Base-by-base conservation (phyloP, 2,888 invertebrate genomes). In the Anorthoa munda region DNA sequence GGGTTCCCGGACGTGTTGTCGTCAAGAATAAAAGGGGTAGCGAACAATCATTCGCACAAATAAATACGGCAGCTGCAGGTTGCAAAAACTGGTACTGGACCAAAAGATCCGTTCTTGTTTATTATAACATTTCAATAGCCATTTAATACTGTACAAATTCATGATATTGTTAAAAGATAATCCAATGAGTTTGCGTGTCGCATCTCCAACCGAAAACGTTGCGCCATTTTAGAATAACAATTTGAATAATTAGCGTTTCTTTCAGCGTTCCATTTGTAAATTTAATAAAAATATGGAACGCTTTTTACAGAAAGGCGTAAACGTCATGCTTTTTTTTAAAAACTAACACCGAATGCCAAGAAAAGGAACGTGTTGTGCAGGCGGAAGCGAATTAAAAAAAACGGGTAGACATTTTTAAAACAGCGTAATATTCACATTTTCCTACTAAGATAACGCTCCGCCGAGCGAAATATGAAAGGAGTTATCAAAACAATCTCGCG, bases 401-500 rank as follows among this genome's bases (percentile, higher is more conserved):
- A 74, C 73, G 85, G 31, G 81, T 84, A 87, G 86, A 88, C 89
- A 88, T 90, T 91, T 91, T 87, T 87, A 90, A 93, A 93, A 93
- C 75, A 85, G 69, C 87, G 88, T 91, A 92, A 92, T 93, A 92
- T 92, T 92, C 92, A 89, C 93, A 93, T 93, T 94, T 87, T 94
- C 94, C 94, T 94, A 89, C 92, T 92, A 94, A 95, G 95, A 95
- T 95, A 95, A 95, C 95, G 93, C 93, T 93, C 87, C 83, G 92
- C 89, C 91, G 93, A 93, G 93, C 94, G 91, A 94, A 95, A 95
- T 95, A 95, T 96, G 94, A 95, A 94, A 94, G 94, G 93, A 95
- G 92, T 95, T 96, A 96, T 96, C 96, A 94, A 92, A 95, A 95
- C 95, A 93, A 96, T 96, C 96, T 96, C 94, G 90, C 91, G 94